Evolutionary conservation across 2,113 vertebrate species (phyloP).

Genomic region (Solea solea): DNA sequence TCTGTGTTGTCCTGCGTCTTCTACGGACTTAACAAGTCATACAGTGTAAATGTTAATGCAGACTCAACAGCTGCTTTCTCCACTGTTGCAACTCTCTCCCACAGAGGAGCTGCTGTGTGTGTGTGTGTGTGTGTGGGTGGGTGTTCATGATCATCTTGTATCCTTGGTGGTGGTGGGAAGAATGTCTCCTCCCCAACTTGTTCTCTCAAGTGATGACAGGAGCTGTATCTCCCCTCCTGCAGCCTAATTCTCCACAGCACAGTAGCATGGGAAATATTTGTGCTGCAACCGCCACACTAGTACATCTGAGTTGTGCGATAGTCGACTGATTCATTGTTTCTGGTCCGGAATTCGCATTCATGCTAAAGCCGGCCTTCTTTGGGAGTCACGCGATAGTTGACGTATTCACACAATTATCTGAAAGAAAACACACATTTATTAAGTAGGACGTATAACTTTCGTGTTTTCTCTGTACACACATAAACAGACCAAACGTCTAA

Average conservation of each 20-base stretch:
- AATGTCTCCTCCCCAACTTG: conserved; percentile 59
- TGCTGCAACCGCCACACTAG: conserved; percentile 43
- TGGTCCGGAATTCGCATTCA: conserved; percentile 39
- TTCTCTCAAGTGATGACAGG: conserved; percentile 67
- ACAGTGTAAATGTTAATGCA: conserved; percentile 6
- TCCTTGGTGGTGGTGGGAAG: conserved; percentile 54
- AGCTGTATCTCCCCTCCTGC: conserved; percentile 52
- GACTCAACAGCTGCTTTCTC: conserved; percentile 57
- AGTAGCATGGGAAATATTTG: conserved; percentile 33
- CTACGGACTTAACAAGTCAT: conserved; percentile 28
- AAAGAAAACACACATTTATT: too few relatives aligned
- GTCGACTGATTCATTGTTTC: conserved; percentile 9
- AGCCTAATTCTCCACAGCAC: conserved; percentile 45
- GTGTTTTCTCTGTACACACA: too few relatives aligned
- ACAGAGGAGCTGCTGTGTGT: conserved; percentile 18
- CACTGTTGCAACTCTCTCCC: conserved; percentile 44
- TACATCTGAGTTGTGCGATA: conserved; percentile 3
- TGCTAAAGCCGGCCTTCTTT: conserved; percentile 20
- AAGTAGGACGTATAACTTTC: too few relatives aligned
- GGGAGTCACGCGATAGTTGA: conserved; percentile 5
- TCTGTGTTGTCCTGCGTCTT: neutral
- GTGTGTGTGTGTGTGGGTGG: conserved; percentile 19
- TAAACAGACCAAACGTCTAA: too few relatives aligned
- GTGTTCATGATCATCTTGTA: conserved; percentile 42
- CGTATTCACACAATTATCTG: too few relatives aligned